Conservation (phyloP, 2,113 vertebrate species). For the Daubentonia madagascariensis region DNA sequence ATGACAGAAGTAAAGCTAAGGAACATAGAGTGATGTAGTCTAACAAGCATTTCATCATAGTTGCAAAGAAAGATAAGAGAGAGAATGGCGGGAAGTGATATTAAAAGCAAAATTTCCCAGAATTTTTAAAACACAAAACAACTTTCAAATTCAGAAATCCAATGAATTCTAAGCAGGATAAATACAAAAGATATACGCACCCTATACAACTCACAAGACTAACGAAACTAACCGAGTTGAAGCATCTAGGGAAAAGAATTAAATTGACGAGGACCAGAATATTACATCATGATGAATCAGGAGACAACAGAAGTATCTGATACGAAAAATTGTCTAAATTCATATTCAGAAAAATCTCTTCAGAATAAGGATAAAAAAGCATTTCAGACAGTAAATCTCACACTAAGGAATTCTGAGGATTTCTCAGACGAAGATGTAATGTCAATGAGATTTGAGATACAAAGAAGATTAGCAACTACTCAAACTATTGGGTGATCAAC, state of each 20-base stretch:
- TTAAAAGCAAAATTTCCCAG: not conserved
- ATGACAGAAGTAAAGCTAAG: not conserved
- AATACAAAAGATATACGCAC: not conserved
- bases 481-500: no score
- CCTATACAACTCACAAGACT: not conserved
- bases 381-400: not conserved
- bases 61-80: slow-evolving; percentile 2
- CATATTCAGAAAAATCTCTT: not conserved
- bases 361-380: not conserved
- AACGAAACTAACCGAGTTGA: no score
- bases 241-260: not conserved
- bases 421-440: not conserved
- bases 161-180: not conserved
- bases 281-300: not conserved
- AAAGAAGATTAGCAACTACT: not conserved
- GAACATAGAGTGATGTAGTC: not conserved
- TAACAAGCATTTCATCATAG: not conserved
- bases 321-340: not conserved
- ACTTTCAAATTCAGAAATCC: slow-evolving; percentile 29
- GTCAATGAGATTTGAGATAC: not conserved
- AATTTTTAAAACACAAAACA: slow-evolving; percentile 1
- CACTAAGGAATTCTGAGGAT: not conserved
- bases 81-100: not conserved
- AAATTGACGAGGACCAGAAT: not conserved
- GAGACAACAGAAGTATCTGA: not conserved